Percentiles rank a stretch among this genome's conserved stretches.
Conservation (phyloP, 2,888 invertebrate genomes). For the Meta bourneti region DNA sequence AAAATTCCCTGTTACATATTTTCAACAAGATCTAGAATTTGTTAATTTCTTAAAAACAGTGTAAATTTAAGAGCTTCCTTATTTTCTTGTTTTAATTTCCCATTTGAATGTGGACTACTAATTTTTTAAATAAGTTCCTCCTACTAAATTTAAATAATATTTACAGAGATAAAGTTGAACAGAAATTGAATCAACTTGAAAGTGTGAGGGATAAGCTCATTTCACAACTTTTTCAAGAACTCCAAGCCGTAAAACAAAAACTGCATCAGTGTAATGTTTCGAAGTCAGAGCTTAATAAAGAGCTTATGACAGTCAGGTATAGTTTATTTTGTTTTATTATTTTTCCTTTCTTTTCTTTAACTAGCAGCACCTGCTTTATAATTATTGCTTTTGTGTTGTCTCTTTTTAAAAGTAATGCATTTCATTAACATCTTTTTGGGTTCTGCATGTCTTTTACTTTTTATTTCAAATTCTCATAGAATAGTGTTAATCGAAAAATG, state of each 20-base stretch:
- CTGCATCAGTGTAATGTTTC: constrained; percentile 10
- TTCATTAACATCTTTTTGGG: neutral
- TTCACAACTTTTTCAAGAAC: constrained; percentile 20
- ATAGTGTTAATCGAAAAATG: no score
- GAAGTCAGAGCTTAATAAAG: constrained; percentile 3
- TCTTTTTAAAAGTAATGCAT: neutral
- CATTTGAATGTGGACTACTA: no score
- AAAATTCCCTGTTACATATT: no score
- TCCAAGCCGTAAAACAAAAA: constrained; percentile 20
- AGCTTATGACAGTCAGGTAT: constrained; percentile 19
- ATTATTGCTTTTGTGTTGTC: neutral
- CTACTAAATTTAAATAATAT: neutral
- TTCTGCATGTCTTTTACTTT: no score
- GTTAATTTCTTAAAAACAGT: no score
- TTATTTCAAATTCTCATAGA: no score
- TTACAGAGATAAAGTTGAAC: constrained; percentile 8
- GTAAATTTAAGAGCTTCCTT: no score
- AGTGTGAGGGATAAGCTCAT: constrained; percentile 17
- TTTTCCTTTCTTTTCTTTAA: neutral
- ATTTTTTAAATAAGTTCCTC: no score
- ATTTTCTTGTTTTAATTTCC: no score
- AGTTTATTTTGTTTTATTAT: neutral
- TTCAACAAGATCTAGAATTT: no score
- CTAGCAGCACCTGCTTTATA: neutral
- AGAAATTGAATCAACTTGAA: constrained; percentile 14